These are phyloP conservation scores for Lycophotia porphyrea DNA, from an alignment of 2,888 invertebrate species.

Conservation along the genomic window DNA sequence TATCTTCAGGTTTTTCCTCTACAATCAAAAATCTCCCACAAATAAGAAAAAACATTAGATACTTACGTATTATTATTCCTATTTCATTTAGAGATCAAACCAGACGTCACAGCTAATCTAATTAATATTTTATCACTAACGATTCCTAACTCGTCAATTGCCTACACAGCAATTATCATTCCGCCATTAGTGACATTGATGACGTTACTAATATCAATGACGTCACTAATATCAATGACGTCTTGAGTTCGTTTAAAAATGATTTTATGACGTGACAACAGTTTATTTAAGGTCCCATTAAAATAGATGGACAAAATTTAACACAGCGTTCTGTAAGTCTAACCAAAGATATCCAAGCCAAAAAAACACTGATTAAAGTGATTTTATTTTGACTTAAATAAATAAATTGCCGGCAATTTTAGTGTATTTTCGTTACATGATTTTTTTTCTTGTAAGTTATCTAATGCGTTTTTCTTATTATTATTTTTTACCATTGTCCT, in stretches of 20 bases:
- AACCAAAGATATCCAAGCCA: no score
- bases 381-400: no score
- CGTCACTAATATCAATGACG: conserved; percentile 1
- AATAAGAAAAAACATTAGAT: neutral
- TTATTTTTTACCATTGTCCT: no score
- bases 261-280: neutral
- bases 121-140: conserved; percentile 29
- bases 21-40: neutral
- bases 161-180: conserved; percentile 3
- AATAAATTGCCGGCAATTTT: no score
- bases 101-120: neutral
- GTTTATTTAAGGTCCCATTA: no score
- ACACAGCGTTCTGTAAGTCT: no score
- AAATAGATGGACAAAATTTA: no score
- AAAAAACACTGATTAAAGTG: no score
- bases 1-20: neutral
- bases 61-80: neutral
- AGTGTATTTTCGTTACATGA: no score
- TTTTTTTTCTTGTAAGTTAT: no score
- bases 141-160: conserved; percentile 5
- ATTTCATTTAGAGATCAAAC: conserved; percentile 4
- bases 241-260: neutral
- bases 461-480: no score
- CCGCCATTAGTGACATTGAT: neutral
- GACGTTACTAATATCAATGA: neutral